phyloP scores from a whole-genome alignment of 1,140 invertebrate genomes.

The Pseudomyrmex dendroicus region DNA sequence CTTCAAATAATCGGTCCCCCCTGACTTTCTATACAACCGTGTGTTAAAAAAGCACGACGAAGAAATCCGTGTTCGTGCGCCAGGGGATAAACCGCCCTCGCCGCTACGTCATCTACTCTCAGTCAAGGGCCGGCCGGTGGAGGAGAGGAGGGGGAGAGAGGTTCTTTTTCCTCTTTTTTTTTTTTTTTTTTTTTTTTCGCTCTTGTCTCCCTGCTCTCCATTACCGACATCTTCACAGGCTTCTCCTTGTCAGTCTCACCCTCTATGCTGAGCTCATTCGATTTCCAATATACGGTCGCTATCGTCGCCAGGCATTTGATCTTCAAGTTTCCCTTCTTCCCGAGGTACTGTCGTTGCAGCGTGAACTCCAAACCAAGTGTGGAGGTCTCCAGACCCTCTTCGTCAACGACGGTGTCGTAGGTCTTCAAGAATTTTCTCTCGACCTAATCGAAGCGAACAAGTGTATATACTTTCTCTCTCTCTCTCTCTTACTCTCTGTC shows the following conservation, averaged over 20 bases:
- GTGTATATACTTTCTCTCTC: constrained; percentile 16
- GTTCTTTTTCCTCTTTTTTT: not conserved
- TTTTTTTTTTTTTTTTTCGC: constrained; percentile 53
- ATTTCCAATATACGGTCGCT: constrained; percentile 89
- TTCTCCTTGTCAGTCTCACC: constrained; percentile 83
- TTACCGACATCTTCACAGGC: constrained; percentile 87
- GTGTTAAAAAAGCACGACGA: constrained; percentile 11
- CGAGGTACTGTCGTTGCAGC: constrained; percentile 88
- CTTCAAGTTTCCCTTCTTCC: constrained; percentile 88
- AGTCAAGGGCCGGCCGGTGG: constrained; percentile 6
- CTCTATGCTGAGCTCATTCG: constrained; percentile 90
- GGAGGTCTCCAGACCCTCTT: constrained; percentile 88
- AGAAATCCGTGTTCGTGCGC: constrained; percentile 30
- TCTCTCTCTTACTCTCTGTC: not conserved
- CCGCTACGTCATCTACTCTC: constrained; percentile 17
- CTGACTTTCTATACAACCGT: not conserved
- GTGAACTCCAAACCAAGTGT: constrained; percentile 88
- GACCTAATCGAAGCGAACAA: constrained; percentile 80
- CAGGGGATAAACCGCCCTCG: constrained; percentile 1
- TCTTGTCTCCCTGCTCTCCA: constrained; percentile 87
- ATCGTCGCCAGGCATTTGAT: constrained; percentile 91
- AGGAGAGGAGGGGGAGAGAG: constrained; percentile 3
- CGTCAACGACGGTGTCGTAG: constrained; percentile 84
- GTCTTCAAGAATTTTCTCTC: constrained; percentile 85
- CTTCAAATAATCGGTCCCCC: not conserved